Evolutionary conservation across 2,888 invertebrate genomes (phyloP).

Genomic region (Hipparchia semele): DNA sequence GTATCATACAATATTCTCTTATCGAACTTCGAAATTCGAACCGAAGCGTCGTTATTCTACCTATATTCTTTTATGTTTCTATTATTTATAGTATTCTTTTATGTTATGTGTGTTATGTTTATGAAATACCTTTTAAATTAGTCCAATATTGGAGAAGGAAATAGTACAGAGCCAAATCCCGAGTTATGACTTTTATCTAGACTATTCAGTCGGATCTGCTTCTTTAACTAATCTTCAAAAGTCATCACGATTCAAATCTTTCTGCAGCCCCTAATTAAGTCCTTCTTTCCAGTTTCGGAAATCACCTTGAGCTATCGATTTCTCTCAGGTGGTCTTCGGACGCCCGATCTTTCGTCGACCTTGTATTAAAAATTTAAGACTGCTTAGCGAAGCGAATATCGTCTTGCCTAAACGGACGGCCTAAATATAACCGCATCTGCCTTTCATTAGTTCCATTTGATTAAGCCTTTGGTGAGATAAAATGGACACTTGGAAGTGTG

Average conservation of each 20-base stretch:
- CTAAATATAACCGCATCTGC: slow-evolving; percentile 17
- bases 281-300: not conserved
- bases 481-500: not conserved
- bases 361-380: slow-evolving; percentile 6
- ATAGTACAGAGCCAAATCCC: no score
- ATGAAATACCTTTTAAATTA: no score
- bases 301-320: not conserved
- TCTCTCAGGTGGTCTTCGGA: slow-evolving; percentile 12
- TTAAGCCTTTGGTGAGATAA: not conserved
- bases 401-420: slow-evolving; percentile 9
- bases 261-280: not conserved
- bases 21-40: no score
- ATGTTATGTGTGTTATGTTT: no score
- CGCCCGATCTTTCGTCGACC: slow-evolving; percentile 17
- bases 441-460: slow-evolving; percentile 9
- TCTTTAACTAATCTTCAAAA: no score
- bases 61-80: not conserved
- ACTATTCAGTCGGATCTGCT: no score
- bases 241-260: no score
- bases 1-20: not conserved
- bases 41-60: not conserved
- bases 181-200: no score
- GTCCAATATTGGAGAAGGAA: no score
- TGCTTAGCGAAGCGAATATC: slow-evolving; percentile 4
- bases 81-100: no score